Percentiles rank a stretch among this genome's conserved stretches.
Evolutionary conservation across 2,888 invertebrate species (phyloP).

Genomic region (Aphrophora alni): DNA sequence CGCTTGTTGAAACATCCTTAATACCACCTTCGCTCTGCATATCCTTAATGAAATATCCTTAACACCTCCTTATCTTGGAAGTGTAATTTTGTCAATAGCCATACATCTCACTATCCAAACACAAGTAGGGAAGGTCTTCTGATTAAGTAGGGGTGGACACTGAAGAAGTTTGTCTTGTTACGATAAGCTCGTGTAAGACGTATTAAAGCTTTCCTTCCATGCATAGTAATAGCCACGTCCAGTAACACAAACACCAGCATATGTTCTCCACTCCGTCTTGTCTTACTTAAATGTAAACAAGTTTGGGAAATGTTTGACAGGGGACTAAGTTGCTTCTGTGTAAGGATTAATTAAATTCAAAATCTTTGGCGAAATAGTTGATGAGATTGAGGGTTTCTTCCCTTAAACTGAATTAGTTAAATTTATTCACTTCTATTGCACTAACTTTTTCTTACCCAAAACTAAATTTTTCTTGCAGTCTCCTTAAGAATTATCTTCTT

Average conservation of each 20-base stretch:
- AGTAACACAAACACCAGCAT: not conserved
- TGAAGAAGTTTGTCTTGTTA: not conserved
- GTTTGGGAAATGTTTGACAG: not conserved
- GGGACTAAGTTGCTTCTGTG: too few relatives aligned
- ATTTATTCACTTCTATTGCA: too few relatives aligned
- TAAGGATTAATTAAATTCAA: too few relatives aligned
- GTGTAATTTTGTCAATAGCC: not conserved
- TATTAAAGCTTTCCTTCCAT: not conserved
- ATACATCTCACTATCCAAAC: not conserved
- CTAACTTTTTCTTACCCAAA: too few relatives aligned
- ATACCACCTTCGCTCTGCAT: not conserved
- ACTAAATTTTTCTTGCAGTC: too few relatives aligned
- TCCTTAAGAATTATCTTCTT: too few relatives aligned
- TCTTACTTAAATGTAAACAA: not conserved
- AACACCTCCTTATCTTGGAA: not conserved
- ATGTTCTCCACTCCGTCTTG: too few relatives aligned
- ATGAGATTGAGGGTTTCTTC: too few relatives aligned
- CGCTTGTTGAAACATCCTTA: too few relatives aligned
- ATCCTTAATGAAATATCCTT: conserved; percentile 1
- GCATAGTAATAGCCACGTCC: not conserved
- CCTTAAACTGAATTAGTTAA: too few relatives aligned
- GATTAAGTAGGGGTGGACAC: not conserved
- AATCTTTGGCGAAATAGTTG: too few relatives aligned
- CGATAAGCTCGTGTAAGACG: not conserved
- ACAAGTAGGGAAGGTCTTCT: too few relatives aligned